Conservation (phyloP, 2,797 vertebrate genomes). For the Emydoidea blandingii region DNA sequence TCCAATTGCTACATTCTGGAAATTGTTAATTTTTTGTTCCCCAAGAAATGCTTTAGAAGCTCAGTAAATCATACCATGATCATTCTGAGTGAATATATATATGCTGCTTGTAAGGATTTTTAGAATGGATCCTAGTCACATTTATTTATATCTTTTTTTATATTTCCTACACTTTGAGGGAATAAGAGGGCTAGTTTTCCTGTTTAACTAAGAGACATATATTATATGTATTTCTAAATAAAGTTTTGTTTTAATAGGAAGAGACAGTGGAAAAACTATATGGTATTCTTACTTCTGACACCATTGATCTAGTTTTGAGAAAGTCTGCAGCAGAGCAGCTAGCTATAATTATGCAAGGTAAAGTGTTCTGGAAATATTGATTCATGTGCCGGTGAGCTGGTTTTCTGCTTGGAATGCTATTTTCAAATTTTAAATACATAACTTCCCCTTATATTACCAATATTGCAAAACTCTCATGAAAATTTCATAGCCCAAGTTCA, state of each 20-base stretch:
- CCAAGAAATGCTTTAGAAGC: background rate
- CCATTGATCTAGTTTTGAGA: conserved; percentile 87
- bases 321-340: conserved; percentile 95
- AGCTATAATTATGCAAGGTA: conserved; percentile 93
- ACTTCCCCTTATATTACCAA: background rate
- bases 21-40: background rate
- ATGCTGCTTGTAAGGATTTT: background rate
- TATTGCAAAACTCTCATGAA: background rate
- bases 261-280: conserved; percentile 93
- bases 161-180: background rate
- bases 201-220: background rate
- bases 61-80: background rate
- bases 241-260: conserved; percentile 81
- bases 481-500: background rate
- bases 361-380: conserved; percentile 23
- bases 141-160: background rate
- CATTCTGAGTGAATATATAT: background rate
- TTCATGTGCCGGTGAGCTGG: background rate
- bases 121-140: background rate
- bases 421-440: background rate
- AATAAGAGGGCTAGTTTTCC: background rate
- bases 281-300: conserved; percentile 88
- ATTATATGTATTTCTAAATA: background rate
- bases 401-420: background rate
- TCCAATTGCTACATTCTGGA: background rate